Evolutionary conservation across 2,888 invertebrate genomes (phyloP), one percentile per base, ranked within the genome.

Genomic region (Odontocerum albicorne): DNA sequence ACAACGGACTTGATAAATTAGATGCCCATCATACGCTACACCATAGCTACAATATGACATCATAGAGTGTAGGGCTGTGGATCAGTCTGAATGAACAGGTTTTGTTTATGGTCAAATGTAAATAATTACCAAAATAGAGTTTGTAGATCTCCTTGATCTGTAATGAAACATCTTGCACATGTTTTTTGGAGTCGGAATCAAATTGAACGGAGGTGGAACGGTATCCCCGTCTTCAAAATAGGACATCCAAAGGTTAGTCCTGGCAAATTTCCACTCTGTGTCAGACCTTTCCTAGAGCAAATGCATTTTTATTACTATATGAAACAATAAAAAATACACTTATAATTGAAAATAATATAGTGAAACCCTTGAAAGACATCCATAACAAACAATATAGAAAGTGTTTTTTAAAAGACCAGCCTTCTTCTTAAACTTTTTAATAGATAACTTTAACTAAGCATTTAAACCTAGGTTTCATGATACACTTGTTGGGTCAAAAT

Each of bases 221-320:
- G 95, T 94, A 63, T 91, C 92, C 0, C 91, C 91, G 59, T 89
- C 92, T 64, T 93, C 94, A 68, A 98, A 97, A 72, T 96, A 97
- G 65, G 95, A 95, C 81, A 97, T 94, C 96, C 97, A 98, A 39
- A 98, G 76, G 68, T 92, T 92, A 62, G 93, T 93, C 42, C 97
- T 81, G 0, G 96, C 96, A 67, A 96, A 97, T 73, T 97, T 97
- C 97, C 97, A 97, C 74, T 97, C 96, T 1, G 88, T 87, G 67
- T 97, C 97, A 2, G 96, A 88, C 67, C 95, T 83, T 82, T 96
- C 94, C 92, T 93, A 69, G 16, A 65, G 49, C 4, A 35, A 16
- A 4, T 2, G 10, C 27, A 4, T 27, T 27, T 27, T 7, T 27
- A 27, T 27, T 27, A 27, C 10, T 27, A 27, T 10, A 27, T 27